Conservation (phyloP, 2,888 invertebrate species). For the Amiota communis region DNA sequence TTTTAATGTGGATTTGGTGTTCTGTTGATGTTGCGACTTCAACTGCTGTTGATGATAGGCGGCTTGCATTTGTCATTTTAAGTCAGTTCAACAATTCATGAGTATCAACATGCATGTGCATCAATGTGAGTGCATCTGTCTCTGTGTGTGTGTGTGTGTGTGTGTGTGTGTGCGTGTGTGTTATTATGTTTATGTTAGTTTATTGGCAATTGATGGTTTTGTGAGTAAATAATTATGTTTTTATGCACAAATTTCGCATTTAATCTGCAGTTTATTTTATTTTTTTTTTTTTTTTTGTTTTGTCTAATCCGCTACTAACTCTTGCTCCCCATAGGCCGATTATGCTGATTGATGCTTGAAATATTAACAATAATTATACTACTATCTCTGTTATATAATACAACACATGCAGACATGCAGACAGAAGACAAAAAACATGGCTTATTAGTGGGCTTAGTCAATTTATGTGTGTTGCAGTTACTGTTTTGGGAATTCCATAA, state of each 20-base stretch:
- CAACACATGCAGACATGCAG: no score
- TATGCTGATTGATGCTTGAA: conserved; percentile 21
- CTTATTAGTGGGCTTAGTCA: conserved; percentile 19
- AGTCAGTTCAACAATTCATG: neutral
- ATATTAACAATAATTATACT: conserved; percentile 22
- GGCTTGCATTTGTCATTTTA: conserved; percentile 13
- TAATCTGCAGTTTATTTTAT: conserved; percentile 8
- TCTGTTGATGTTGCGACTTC: conserved; percentile 9
- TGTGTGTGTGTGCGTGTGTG: neutral
- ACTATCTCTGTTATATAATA: neutral
- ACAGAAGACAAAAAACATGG: neutral
- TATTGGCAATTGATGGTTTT: conserved; percentile 18
- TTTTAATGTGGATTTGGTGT: conserved; percentile 18
- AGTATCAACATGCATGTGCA: neutral
- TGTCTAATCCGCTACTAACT: neutral
- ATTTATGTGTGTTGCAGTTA: conserved; percentile 18
- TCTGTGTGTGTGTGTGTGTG: neutral
- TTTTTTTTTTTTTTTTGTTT: neutral
- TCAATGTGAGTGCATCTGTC: no score
- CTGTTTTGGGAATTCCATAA: conserved; percentile 10
- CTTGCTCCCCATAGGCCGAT: neutral
- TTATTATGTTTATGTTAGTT: no score
- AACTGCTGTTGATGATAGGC: conserved; percentile 15
- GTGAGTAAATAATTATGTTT: conserved; percentile 27
- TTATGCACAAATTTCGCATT: conserved; percentile 22